phyloP scores from a whole-genome alignment of 2,113 vertebrate genomes.

The Columba janthina region DNA sequence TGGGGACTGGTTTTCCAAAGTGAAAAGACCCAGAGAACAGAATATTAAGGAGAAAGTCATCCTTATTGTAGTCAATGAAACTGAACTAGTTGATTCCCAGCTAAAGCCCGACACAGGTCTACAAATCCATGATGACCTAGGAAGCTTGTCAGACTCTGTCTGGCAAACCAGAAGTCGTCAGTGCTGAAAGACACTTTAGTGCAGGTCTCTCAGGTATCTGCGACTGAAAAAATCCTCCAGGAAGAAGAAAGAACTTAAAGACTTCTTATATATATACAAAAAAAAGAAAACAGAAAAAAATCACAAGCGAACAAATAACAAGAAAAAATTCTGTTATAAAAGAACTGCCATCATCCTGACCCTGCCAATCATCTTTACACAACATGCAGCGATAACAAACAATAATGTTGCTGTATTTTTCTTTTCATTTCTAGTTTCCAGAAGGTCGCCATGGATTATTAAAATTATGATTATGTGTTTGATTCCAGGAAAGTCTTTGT shows the following conservation, averaged over 20 bases:
- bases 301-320: not conserved
- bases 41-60: not conserved
- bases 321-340: not conserved
- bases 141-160: not conserved
- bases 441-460: not conserved
- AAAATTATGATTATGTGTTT: not conserved
- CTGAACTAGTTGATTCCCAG: not conserved
- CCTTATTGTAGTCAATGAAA: not conserved
- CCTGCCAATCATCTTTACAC: not conserved
- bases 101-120: not conserved
- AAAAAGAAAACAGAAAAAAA: not conserved
- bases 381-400: not conserved
- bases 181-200: not conserved
- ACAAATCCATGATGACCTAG: not conserved
- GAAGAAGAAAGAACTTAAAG: not conserved
- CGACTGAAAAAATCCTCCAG: not conserved
- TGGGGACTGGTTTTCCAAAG: not conserved
- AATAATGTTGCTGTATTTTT: not conserved
- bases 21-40: not conserved
- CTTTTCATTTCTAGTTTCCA: not conserved
- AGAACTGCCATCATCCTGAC: not conserved
- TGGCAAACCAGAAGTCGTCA: not conserved
- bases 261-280: not conserved
- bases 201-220: not conserved
- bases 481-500: constrained; percentile 9